Conservation (phyloP, 1,140 invertebrate species). For the Drosophila elegans region DNA sequence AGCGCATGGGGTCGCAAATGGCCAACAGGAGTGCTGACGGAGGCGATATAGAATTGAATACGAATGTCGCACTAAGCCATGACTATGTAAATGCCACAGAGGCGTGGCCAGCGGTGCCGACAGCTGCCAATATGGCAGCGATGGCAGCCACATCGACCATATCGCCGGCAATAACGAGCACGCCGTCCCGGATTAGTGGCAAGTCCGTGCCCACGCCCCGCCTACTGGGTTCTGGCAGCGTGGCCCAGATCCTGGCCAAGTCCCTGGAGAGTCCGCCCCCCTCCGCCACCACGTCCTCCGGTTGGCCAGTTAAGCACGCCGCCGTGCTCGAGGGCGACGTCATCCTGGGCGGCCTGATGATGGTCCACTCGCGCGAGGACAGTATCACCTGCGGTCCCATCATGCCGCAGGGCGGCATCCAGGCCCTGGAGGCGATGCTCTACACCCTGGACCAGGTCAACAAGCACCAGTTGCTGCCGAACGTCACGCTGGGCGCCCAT, state of each 20-base stretch:
- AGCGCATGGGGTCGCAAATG: slow-evolving; percentile 24
- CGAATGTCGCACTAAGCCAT: slow-evolving; percentile 26
- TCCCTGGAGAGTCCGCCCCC: slow-evolving; percentile 39
- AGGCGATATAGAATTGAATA: slow-evolving; percentile 43
- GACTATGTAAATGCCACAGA: slow-evolving; percentile 39
- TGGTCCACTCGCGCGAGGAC: slow-evolving; percentile 97
- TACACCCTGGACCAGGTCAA: slow-evolving; percentile 95
- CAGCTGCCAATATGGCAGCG: slow-evolving; percentile 14
- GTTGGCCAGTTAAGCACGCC: slow-evolving; percentile 94
- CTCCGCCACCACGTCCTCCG: slow-evolving; percentile 18
- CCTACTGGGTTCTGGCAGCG: slow-evolving; percentile 20
- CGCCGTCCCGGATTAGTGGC: background rate
- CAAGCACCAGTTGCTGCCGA: slow-evolving; percentile 88
- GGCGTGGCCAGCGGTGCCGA: slow-evolving; percentile 18
- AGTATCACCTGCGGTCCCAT: slow-evolving; percentile 93
- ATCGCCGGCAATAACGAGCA: slow-evolving; percentile 26
- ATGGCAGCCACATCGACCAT: slow-evolving; percentile 9
- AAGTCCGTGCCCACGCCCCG: slow-evolving; percentile 54
- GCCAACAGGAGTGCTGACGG: slow-evolving; percentile 38
- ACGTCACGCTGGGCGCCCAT: slow-evolving; percentile 93
- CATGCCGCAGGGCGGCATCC: slow-evolving; percentile 97
- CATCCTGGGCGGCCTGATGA: slow-evolving; percentile 96
- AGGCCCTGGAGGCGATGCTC: slow-evolving; percentile 96
- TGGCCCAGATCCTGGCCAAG: slow-evolving; percentile 43
- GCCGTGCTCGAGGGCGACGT: slow-evolving; percentile 93